phyloP scores from a whole-genome alignment of 2,797 vertebrate genomes.

The Pangasius larnaudii region DNA sequence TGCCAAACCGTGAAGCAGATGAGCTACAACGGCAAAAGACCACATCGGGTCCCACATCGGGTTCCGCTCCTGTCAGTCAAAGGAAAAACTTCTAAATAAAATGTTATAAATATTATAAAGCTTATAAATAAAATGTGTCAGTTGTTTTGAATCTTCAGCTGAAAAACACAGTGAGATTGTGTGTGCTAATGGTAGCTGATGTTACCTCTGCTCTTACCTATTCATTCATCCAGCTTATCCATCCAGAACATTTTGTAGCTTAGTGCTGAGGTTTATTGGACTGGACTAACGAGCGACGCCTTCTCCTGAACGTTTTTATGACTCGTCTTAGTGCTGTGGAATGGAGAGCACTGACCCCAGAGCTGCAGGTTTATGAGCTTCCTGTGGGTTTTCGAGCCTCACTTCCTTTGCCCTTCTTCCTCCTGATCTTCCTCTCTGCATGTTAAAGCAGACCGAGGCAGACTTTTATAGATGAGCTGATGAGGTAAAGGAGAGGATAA shows the following conservation, averaged over 20 bases:
- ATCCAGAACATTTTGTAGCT: conserved; percentile 76
- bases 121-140: neutral
- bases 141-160: neutral
- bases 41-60: neutral
- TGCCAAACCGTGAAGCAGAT: neutral
- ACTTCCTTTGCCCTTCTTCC: conserved; percentile 69
- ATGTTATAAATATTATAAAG: neutral
- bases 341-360: conserved; percentile 76
- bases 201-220: conserved; percentile 32
- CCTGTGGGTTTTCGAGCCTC: conserved; percentile 70
- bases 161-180: neutral
- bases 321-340: conserved; percentile 77
- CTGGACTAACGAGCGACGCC: conserved; percentile 76
- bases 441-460: conserved; percentile 3
- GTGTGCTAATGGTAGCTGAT: neutral
- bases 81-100: neutral
- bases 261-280: conserved; percentile 76
- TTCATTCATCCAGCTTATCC: conserved; percentile 65
- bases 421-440: conserved; percentile 8
- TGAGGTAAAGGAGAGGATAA: conserved; percentile 23
- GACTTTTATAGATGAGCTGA: conserved; percentile 33
- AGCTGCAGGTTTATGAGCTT: conserved; percentile 76
- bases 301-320: conserved; percentile 79
- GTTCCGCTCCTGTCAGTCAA: neutral
- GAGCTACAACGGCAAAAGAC: neutral